Evolutionary conservation across 2,888 invertebrate genomes (phyloP).

Genomic region (Colostygia pectinataria): DNA sequence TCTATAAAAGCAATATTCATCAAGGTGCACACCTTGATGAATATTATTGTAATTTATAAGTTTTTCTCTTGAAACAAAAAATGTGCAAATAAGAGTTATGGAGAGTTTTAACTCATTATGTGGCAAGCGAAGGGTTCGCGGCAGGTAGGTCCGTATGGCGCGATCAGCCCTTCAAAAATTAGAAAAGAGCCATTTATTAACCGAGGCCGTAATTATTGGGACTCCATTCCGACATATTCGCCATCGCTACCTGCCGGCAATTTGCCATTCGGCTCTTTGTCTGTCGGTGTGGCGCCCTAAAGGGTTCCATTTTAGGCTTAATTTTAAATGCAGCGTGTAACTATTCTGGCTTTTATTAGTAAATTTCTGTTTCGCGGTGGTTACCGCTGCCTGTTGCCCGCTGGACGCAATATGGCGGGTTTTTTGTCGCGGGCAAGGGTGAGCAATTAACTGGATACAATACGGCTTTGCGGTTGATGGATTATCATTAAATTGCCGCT

Average conservation of each 20-base stretch:
- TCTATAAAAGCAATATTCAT: too few species aligned
- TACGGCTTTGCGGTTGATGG: conserved; percentile 66
- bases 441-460: conserved; percentile 75
- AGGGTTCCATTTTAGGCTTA: conserved; percentile 65
- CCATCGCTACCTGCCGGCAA: conserved; percentile 82
- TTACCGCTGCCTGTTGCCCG: conserved; percentile 58
- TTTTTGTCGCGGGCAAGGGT: conserved; percentile 70
- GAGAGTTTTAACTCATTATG: conserved; percentile 66
- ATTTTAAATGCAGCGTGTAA: conserved; percentile 82
- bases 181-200: conserved; percentile 82
- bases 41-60: too few species aligned
- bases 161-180: conserved; percentile 77
- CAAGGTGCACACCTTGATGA: too few species aligned
- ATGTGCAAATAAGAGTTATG: conserved; percentile 59
- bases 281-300: conserved; percentile 82
- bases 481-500: conserved; percentile 53
- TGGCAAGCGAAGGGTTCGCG: conserved; percentile 67
- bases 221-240: conserved; percentile 76
- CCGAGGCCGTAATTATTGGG: conserved; percentile 78
- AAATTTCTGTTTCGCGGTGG: conserved; percentile 81
- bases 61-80: conserved; percentile 37
- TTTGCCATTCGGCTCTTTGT: conserved; percentile 81
- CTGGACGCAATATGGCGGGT: conserved; percentile 80
- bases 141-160: conserved; percentile 81
- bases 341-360: conserved; percentile 76